phyloP scores from a whole-genome alignment of 2,113 vertebrate species.

The Psilopsiagon aymara region DNA sequence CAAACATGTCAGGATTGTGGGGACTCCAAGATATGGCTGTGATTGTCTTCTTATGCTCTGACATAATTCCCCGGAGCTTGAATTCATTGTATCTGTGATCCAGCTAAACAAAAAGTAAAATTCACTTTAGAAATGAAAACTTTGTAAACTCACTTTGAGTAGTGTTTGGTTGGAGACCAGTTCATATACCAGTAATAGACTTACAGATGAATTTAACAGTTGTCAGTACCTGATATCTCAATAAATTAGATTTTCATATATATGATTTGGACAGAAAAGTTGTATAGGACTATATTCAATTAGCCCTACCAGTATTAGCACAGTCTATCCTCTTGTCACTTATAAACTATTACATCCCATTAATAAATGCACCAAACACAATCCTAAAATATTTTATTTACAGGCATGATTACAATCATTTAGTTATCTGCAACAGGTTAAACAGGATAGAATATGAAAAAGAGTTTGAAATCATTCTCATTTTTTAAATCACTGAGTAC shows the following conservation, averaged over 20 bases:
- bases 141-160: neutral
- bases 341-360: neutral
- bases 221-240: neutral
- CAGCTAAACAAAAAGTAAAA: constrained; percentile 76
- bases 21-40: constrained; percentile 97
- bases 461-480: neutral
- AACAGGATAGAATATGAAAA: neutral
- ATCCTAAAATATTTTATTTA: neutral
- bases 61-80: constrained; percentile 94
- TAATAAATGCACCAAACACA: neutral
- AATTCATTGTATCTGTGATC: constrained; percentile 96
- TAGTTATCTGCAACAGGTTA: neutral
- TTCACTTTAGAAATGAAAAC: neutral
- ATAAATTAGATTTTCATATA: neutral
- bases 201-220: neutral
- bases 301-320: neutral
- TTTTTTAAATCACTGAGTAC: neutral
- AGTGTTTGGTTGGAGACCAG: neutral
- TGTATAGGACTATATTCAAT: neutral
- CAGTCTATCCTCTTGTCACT: neutral
- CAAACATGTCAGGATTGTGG: constrained; percentile 91
- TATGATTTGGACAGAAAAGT: neutral
- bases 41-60: constrained; percentile 98
- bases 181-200: neutral
- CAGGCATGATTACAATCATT: neutral